Evolutionary conservation across 2,888 invertebrate genomes (phyloP).

Genomic region (Pristionchus entomophagus): DNA sequence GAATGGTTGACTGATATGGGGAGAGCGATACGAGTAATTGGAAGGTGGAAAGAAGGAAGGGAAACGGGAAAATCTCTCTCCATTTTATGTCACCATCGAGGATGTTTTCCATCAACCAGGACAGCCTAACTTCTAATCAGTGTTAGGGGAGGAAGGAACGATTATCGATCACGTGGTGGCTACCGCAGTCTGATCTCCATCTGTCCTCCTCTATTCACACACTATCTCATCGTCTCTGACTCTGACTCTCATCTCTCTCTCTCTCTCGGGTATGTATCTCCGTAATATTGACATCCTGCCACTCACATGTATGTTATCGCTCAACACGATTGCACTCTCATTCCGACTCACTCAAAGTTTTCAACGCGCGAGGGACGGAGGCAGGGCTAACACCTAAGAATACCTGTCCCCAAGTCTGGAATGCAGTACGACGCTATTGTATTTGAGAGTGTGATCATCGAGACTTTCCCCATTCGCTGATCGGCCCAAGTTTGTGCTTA

Average conservation of each 20-base stretch:
- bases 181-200: too few relatives aligned
- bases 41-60: neutral
- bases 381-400: too few relatives aligned
- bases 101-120: neutral
- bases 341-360: neutral
- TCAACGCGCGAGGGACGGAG: too few relatives aligned
- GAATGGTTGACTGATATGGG: neutral
- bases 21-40: neutral
- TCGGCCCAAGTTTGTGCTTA: too few relatives aligned
- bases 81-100: neutral
- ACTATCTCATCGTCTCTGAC: neutral
- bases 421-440: too few relatives aligned
- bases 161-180: neutral
- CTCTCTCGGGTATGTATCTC: too few relatives aligned
- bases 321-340: conserved; percentile 11
- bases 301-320: too few relatives aligned
- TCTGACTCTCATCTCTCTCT: neutral
- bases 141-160: neutral
- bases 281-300: neutral
- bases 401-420: too few relatives aligned
- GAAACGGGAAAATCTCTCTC: neutral
- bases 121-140: neutral
- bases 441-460: too few relatives aligned
- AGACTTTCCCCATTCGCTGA: too few relatives aligned
- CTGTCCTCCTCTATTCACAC: neutral